A percentile compares a stretch with the other conserved stretches of the same genome.
Conservation (phyloP, 2,888 invertebrate genomes). For the Spialia ferax region DNA sequence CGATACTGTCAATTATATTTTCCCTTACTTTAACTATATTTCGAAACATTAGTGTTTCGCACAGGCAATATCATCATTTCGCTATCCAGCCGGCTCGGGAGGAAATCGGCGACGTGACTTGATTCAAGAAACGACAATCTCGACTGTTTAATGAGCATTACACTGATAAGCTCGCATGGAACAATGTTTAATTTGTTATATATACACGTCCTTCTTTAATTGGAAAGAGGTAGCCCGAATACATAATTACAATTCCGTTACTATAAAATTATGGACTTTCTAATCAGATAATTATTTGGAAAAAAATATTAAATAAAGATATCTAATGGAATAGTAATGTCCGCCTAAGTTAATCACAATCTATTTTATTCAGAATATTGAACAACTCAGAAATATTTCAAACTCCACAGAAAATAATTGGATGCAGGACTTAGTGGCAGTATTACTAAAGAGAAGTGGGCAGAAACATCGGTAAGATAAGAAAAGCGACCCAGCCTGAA, state of each 20-base stretch:
- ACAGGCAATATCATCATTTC: conserved; percentile 21
- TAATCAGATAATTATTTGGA: background rate
- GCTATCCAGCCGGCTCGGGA: conserved; percentile 7
- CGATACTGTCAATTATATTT: background rate
- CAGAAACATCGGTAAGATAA: background rate
- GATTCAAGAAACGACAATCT: conserved; percentile 18
- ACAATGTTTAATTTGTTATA: conserved; percentile 8
- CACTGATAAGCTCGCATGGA: conserved; percentile 18
- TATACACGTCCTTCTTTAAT: background rate
- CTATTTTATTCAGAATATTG: no score
- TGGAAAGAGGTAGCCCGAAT: background rate
- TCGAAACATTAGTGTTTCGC: conserved; percentile 1
- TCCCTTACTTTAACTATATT: background rate
- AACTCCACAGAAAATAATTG: background rate
- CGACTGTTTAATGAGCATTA: conserved; percentile 17
- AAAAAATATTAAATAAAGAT: no score
- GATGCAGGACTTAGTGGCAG: background rate
- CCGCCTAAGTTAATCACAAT: no score
- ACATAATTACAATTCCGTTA: background rate
- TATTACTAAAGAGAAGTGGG: background rate
- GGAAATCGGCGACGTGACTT: conserved; percentile 24
- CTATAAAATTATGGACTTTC: background rate
- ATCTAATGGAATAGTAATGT: no score
- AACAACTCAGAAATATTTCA: no score
- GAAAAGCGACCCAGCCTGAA: conserved; percentile 11